Percentiles rank a stretch among this genome's conserved stretches.
These are phyloP conservation scores for Adela reaumurella DNA, from an alignment of 2,888 invertebrate species.

Conservation along the genomic window DNA sequence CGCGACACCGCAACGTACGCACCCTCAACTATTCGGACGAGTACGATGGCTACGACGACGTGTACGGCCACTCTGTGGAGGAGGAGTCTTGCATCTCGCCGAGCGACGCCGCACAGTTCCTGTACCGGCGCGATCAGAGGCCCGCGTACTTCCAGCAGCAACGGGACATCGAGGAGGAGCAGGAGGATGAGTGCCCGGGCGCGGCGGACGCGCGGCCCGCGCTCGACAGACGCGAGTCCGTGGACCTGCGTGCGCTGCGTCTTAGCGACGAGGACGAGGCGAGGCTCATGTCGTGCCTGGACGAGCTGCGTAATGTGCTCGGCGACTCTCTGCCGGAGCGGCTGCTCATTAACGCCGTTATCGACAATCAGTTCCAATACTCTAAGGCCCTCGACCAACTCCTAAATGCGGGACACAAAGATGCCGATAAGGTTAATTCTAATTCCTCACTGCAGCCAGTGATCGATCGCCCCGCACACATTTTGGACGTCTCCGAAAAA, in stretches of 20 bases:
- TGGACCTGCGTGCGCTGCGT: conserved; percentile 42
- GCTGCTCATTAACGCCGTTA: conserved; percentile 66
- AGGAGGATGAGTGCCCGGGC: conserved; percentile 37
- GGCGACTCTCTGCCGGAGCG: conserved; percentile 74
- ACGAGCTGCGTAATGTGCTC: conserved; percentile 74
- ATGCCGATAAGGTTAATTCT: conserved; percentile 15
- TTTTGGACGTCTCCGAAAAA: conserved; percentile 24
- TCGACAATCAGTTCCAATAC: conserved; percentile 69
- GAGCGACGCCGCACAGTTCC: conserved; percentile 77
- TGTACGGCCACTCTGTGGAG: conserved; percentile 92
- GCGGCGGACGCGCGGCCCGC: conserved; percentile 18
- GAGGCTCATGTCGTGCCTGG: conserved; percentile 77
- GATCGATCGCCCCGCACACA: conserved; percentile 19
- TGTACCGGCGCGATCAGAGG: conserved; percentile 74
- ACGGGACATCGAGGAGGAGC: conserved; percentile 68
- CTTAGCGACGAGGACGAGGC: conserved; percentile 68
- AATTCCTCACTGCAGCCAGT: conserved; percentile 12
- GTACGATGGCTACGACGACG: conserved; percentile 85
- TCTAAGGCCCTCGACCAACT: conserved; percentile 72
- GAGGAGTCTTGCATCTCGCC: conserved; percentile 91
- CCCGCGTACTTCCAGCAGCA: conserved; percentile 75
- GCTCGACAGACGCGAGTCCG: conserved; percentile 38
- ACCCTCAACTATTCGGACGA: conserved; percentile 85
- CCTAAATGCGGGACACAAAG: conserved; percentile 49
- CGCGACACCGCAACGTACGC: conserved; percentile 82